phyloP scores from a whole-genome alignment of 2,888 invertebrate species.

The Resseliella maxima region DNA sequence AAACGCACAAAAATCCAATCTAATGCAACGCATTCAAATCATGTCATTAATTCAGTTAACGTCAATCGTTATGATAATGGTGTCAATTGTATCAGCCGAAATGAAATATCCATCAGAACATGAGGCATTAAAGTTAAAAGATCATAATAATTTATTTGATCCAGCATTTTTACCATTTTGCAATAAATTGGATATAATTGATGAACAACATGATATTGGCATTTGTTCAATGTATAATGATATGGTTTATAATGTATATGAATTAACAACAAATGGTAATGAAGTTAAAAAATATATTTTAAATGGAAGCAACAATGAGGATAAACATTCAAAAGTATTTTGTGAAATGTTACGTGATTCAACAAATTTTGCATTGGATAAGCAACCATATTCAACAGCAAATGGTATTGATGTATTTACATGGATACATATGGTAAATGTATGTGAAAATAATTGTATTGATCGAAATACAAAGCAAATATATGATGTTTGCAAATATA shows the following conservation, averaged over 20 bases:
- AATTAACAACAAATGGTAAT: not conserved
- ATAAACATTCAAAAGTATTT: not conserved
- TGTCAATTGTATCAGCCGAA: not conserved
- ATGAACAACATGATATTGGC: not conserved
- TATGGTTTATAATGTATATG: constrained; percentile 44
- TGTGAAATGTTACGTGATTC: not conserved
- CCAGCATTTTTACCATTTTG: constrained; percentile 46
- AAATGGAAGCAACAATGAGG: no score
- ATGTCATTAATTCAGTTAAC: not conserved
- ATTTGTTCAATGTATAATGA: not conserved
- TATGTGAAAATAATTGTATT: not conserved
- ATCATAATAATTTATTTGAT: not conserved
- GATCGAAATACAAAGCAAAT: not conserved
- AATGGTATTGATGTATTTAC: not conserved
- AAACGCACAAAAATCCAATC: not conserved
- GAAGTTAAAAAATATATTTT: not conserved
- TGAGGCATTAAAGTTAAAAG: not conserved
- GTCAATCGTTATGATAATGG: not conserved
- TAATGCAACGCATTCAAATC: no score
- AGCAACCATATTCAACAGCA: not conserved
- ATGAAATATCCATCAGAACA: not conserved
- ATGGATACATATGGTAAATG: not conserved
- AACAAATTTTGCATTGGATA: not conserved
- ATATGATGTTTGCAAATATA: not conserved
- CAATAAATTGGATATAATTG: not conserved